Base-by-base conservation (phyloP, 1,140 invertebrate genomes). In the Cyphomyrmex costatus region DNA sequence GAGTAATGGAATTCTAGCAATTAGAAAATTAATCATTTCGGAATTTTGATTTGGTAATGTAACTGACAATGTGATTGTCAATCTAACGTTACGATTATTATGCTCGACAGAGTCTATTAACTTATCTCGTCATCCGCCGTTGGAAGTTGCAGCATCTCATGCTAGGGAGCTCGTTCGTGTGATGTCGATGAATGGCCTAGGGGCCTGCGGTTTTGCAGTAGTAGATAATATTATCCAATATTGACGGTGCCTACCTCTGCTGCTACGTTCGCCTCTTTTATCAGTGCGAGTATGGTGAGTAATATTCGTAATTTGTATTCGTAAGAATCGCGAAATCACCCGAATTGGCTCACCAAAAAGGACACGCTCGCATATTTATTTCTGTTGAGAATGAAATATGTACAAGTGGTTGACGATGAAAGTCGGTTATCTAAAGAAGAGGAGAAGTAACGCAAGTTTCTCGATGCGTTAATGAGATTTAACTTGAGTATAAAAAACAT, bases 131-230 rank as follows among this genome's bases (percentile, higher is more conserved):
- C 97, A 97, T 89, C 98, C 99, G 60, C 98, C 98, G 6, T 96
- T 99, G 92, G 98, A 99, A 96, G 97, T 98, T 88, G 98, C 98
- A 90, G 97, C 98, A 92, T 97, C 97, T 87, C 99, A 99, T 94
- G 97, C 98, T 24, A 97, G 97, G 90, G 97, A 98, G 94, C 96
- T 99, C 89, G 96, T 99, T 88, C 97, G 97, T 85, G 95, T 99
- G 86, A 99, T 99, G 98, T 97, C 98, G 63, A 97, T 97, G 92
- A 96, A 97, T 76, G 98, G 98, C 77, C 96, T 99, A 79, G 98
- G 98, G 89, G 97, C 98, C 76, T 99, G 98, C 96, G 98, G 98
- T 93, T 99, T 99, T 96, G 98, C 98, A 89, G 97, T 97, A 92
- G 96, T 98, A 90, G 96, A 97, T 91, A 97, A 97, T 94, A 96